Base-by-base conservation (phyloP, 35 echinoderm and acorn worm genomes). In the Ptychodera flava region DNA sequence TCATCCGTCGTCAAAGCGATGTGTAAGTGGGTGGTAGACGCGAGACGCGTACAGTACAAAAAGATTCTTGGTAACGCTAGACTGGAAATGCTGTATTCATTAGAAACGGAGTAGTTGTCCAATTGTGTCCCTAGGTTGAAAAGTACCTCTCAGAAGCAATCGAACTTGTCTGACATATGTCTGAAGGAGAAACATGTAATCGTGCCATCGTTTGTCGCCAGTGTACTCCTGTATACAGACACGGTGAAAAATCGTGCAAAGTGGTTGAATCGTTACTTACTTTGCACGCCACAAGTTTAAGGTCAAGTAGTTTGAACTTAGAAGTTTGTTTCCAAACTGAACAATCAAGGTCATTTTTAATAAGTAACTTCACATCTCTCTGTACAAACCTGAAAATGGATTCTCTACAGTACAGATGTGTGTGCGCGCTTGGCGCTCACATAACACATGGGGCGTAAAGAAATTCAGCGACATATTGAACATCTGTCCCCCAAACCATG, bases 151-250 rank as follows among this genome's bases (percentile, higher is more conserved):
- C n/a, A n/a, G n/a, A n/a, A n/a, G n/a, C n/a, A n/a, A n/a, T n/a
- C n/a, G n/a, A n/a, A n/a, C n/a, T n/a, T n/a, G n/a, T n/a, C n/a
- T 64, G 45, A 64, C 45, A 64, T 64, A 64, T 64, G 45, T 64
- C 45, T 64, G 45, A 64, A 64, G 45, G 6, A 64, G 45, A 12
- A 64, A 22, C 22, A 64, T 22, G 22, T 12, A 64, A 64, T 64
- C n/a, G 45, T 64, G 22, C 45, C 22, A 6, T 22, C 45, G 22
- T 6, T 64, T 22, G 22, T 64, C 6, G 22, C 45, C 45, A 64
- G 6, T 64, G 6, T 22, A 64, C 45, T 64, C 22, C 6, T 64
- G 45, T 64, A 64, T 64, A 12, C 22, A 22, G 45, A 64, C 45
- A 22, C 45, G 45, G 22, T 12, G 6, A 64, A 64, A 64, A 64